A percentile compares a stretch with the other conserved stretches of the same genome.
phyloP scores from a whole-genome alignment of 2,888 invertebrate genomes.

The Athetis lepigone region DNA sequence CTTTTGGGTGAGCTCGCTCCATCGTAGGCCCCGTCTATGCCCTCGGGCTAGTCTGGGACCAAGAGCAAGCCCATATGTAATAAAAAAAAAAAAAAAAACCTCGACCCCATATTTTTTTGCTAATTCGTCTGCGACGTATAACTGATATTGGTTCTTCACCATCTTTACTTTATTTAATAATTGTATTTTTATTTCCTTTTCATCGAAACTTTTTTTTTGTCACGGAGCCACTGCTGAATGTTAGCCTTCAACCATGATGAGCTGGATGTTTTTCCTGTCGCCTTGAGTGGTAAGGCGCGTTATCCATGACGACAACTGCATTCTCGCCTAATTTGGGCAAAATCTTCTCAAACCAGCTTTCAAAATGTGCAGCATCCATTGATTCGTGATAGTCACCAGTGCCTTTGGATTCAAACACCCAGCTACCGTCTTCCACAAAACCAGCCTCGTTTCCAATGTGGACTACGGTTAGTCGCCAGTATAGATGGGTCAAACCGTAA shows the following conservation, averaged over 20 bases:
- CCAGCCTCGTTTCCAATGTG: too few relatives aligned
- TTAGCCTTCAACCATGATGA: too few relatives aligned
- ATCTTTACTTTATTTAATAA: neutral
- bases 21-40: too few relatives aligned
- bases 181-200: neutral
- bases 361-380: slow-evolving; percentile 53
- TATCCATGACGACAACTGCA: too few relatives aligned
- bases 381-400: slow-evolving; percentile 29
- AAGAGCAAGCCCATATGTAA: too few relatives aligned
- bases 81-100: too few relatives aligned
- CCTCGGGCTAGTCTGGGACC: too few relatives aligned
- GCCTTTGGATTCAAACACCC: slow-evolving; percentile 55
- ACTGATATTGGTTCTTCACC: neutral
- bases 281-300: slow-evolving; percentile 4
- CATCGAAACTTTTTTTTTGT: neutral
- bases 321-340: slow-evolving; percentile 25
- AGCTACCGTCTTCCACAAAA: slow-evolving; percentile 49
- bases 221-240: neutral
- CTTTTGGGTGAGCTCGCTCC: too few relatives aligned
- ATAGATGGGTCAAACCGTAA: too few relatives aligned
- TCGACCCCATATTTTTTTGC: neutral
- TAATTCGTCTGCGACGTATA: neutral
- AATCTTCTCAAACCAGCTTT: slow-evolving; percentile 47
- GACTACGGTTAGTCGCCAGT: too few relatives aligned
- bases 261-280: neutral